These are phyloP conservation scores for Chaenodraco wilsoni DNA, from an alignment of 2,797 vertebrate species.

Conservation along the genomic window DNA sequence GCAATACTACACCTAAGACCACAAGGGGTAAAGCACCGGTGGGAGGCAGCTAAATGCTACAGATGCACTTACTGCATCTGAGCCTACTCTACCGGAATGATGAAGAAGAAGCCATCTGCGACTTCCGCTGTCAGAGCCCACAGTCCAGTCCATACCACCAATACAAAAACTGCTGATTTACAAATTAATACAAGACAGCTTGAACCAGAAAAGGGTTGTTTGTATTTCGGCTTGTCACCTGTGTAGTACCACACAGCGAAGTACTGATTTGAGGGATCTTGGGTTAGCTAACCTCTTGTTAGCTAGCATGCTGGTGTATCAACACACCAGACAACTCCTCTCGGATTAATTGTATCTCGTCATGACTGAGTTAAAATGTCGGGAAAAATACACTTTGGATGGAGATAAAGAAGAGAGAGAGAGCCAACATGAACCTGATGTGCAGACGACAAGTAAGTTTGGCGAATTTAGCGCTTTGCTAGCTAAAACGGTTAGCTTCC, in stretches of 20 bases:
- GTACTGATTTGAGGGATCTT: background rate
- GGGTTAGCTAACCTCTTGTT: slow-evolving; percentile 24
- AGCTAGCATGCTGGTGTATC: slow-evolving; percentile 69
- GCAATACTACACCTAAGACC: too few relatives aligned
- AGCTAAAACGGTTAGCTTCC: slow-evolving; percentile 14
- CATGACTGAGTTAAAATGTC: slow-evolving; percentile 77
- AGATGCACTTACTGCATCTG: too few relatives aligned
- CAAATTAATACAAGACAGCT: background rate
- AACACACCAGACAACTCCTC: background rate
- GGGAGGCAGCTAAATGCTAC: too few relatives aligned
- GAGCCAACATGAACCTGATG: background rate
- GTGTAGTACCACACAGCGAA: too few relatives aligned
- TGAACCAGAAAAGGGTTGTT: rapidly evolving
- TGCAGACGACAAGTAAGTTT: slow-evolving; percentile 45
- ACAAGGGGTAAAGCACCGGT: too few relatives aligned
- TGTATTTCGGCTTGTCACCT: background rate
- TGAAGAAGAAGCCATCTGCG: background rate
- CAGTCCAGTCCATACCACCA: background rate
- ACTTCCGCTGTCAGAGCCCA: slow-evolving; percentile 53
- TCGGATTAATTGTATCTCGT: slow-evolving; percentile 34
- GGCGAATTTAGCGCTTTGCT: slow-evolving; percentile 22
- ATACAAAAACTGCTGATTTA: background rate
- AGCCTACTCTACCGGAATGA: too few relatives aligned
- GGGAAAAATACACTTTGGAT: slow-evolving; percentile 47
- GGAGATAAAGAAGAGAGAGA: slow-evolving; percentile 27